Evolutionary conservation across 2,797 vertebrate species (phyloP), one percentile per base, ranked within the genome.

Genomic region (Propithecus perrieri): DNA sequence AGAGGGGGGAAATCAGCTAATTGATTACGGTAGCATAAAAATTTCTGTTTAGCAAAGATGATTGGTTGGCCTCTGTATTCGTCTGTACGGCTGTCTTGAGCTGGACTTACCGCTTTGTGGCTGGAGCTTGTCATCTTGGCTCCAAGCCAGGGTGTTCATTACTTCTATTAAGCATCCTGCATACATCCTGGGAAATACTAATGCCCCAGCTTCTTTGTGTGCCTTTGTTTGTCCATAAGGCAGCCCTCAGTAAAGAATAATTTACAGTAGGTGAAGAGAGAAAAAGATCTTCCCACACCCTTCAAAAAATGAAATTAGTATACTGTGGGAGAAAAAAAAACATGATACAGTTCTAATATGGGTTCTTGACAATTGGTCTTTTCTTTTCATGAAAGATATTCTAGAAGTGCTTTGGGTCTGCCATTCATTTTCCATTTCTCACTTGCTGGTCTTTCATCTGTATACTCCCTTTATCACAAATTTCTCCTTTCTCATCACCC

Each of bases 221-320:
- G 30, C 9, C 63, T 94, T 88, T 75, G 38, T 88, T 84, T 86
- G 55, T 78, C 69, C 15, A 3, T 81, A 92, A 90, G 72, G 69
- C 57, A 87, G 55, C 59, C 57, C n/a, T 95, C 41, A n/a, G 14
- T 43, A 83, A 67, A 74, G 69, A 91, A 91, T 85, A 95, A 92
- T 94, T 96, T 85, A 86, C 85, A 65, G 28, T 28, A 87, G 10
- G 15, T 15, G 10, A 95, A 81, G 85, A 95, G 17, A 84, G 57
- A 94, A 50, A 95, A 94, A 15, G 18, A 50, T 72, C 43, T 10
- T 74, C 46, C 57, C 38, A 67, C 18, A 41, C 72, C 53, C 65
- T 90, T 96, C 71, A 89, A 94, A 92, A 96, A 93, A 63, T 91
- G 65, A 96, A 97, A 96, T 96, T 96, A 95, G 24, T 94, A 65